phyloP scores from a whole-genome alignment of 2,888 invertebrate genomes.

The Diaperis boleti region DNA sequence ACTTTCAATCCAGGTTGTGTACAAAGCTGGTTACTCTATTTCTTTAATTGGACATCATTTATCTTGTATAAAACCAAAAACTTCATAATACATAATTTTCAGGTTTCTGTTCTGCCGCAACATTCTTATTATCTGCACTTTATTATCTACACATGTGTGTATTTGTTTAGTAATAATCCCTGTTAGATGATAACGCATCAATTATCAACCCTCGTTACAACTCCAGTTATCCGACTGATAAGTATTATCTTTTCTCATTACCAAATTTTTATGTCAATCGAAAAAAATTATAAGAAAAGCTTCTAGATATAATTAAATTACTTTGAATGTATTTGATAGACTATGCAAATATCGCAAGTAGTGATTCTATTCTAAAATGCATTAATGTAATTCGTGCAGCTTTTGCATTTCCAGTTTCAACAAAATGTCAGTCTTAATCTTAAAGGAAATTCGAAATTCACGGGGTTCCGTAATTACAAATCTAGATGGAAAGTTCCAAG shows the following conservation, averaged over 20 bases:
- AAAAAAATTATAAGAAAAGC: slow-evolving; percentile 27
- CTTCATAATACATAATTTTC: no score
- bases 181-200: slow-evolving; percentile 45
- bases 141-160: slow-evolving; percentile 44
- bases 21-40: no score
- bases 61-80: no score
- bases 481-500: slow-evolving; percentile 26
- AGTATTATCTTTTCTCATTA: slow-evolving; percentile 41
- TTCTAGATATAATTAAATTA: slow-evolving; percentile 31
- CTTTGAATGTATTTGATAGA: neutral
- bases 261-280: slow-evolving; percentile 24
- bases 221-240: slow-evolving; percentile 44
- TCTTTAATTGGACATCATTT: no score
- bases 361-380: neutral
- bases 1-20: no score
- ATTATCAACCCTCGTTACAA: slow-evolving; percentile 46
- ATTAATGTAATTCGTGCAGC: neutral
- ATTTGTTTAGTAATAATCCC: slow-evolving; percentile 47
- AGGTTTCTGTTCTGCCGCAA: slow-evolving; percentile 27
- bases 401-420: slow-evolving; percentile 12
- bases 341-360: neutral
- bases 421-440: slow-evolving; percentile 8
- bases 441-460: slow-evolving; percentile 13
- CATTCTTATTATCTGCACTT: slow-evolving; percentile 41
- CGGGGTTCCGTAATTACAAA: slow-evolving; percentile 18